Percentiles rank a stretch among this genome's conserved stretches.
Evolutionary conservation across 2,888 invertebrate genomes (phyloP).

Genomic region (Sclerodermus sp.): DNA sequence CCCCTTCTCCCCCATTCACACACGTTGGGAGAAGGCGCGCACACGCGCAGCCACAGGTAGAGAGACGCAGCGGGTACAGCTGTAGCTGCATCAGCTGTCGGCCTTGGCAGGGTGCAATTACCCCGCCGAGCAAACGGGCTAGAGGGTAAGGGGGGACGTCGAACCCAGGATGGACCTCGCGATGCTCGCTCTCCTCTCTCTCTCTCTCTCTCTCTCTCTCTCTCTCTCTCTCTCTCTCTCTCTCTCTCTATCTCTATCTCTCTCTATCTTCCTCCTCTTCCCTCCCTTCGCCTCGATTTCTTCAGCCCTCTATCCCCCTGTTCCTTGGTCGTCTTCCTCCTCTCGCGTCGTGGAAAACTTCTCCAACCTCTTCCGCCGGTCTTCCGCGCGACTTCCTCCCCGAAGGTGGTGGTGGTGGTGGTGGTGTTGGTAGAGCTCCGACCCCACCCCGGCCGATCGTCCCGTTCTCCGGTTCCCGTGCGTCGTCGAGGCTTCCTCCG

Average conservation of each 20-base stretch:
- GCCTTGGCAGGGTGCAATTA: slow-evolving; percentile 58
- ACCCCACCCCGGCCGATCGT: too few relatives aligned
- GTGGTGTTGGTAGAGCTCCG: too few relatives aligned
- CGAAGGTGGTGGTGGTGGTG: too few relatives aligned
- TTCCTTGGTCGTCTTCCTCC: too few relatives aligned
- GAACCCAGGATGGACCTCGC: slow-evolving; percentile 35
- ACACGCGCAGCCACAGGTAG: slow-evolving; percentile 7
- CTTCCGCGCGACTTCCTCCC: too few relatives aligned
- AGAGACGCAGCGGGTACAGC: slow-evolving; percentile 21
- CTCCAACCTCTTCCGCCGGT: too few relatives aligned
- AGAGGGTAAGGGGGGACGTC: slow-evolving; percentile 12
- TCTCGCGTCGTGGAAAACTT: too few relatives aligned
- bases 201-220: slow-evolving; percentile 7
- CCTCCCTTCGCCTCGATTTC: too few relatives aligned
- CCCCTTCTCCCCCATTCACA: background rate
- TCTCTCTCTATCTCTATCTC: background rate
- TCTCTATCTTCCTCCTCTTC: too few relatives aligned
- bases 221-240: background rate
- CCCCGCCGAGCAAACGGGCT: slow-evolving; percentile 35
- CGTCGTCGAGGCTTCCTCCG: too few relatives aligned
- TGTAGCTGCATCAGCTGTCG: slow-evolving; percentile 55
- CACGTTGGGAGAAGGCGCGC: slow-evolving; percentile 8
- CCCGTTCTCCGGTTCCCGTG: too few relatives aligned
- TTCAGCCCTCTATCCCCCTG: too few relatives aligned
- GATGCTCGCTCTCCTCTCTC: slow-evolving; percentile 16